These are phyloP conservation scores for Bujurquina vittata DNA, from an alignment of 2,113 vertebrate genomes.

Conservation along the genomic window DNA sequence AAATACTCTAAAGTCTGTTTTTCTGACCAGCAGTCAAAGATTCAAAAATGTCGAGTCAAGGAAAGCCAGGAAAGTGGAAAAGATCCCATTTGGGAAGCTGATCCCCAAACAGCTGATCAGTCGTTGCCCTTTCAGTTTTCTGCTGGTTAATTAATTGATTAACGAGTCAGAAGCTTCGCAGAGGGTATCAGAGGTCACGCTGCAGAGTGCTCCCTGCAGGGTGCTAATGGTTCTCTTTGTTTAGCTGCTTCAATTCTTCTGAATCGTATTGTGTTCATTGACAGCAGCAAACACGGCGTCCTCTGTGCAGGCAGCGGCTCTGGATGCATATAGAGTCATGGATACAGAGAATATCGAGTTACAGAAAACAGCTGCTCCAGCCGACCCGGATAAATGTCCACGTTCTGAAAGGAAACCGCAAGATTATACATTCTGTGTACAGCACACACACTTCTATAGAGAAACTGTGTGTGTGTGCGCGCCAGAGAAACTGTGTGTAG, in stretches of 20 bases:
- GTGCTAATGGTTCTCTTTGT: not conserved
- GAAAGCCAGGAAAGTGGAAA: not conserved
- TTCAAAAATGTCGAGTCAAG: not conserved
- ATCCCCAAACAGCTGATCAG: not conserved
- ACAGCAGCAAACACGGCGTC: not conserved
- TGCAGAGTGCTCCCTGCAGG: not conserved
- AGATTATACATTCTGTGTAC: not conserved
- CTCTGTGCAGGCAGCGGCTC: not conserved
- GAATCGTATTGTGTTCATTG: not conserved
- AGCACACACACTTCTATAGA: not conserved
- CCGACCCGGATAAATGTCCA: not conserved
- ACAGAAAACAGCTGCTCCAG: not conserved
- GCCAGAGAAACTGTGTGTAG: slow-evolving; percentile 21
- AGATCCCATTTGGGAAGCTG: not conserved
- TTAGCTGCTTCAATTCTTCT: not conserved
- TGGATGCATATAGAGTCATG: not conserved
- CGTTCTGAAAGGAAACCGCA: not conserved
- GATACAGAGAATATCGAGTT: too few species aligned
- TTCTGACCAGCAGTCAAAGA: not conserved
- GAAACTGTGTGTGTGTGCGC: slow-evolving; percentile 23
- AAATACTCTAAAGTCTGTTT: not conserved
- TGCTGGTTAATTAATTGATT: not conserved
- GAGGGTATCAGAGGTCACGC: not conserved
- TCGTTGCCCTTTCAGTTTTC: not conserved
- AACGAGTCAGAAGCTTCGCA: not conserved